phyloP scores from a whole-genome alignment of 2,113 vertebrate genomes.

The Apistogramma diplotaenia region DNA sequence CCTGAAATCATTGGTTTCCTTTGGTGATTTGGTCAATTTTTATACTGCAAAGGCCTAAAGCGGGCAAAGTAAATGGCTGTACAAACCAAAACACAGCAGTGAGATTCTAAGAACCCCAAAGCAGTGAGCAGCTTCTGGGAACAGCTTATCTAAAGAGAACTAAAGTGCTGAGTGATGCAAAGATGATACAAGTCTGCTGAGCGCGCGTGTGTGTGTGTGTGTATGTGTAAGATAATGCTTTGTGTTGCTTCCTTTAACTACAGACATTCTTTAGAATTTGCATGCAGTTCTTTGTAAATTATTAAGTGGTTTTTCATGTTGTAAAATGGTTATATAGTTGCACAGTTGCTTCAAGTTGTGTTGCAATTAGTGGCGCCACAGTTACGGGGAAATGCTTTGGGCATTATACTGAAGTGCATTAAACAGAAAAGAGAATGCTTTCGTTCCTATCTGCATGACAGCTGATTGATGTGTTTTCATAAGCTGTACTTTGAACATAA shows the following conservation, averaged over 20 bases:
- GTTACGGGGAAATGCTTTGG: not conserved
- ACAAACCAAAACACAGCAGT: not conserved
- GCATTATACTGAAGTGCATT: not conserved
- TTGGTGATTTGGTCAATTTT: not conserved
- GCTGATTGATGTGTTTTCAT: not conserved
- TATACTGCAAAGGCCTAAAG: not conserved
- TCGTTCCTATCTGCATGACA: not conserved
- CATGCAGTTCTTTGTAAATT: slow-evolving; percentile 1
- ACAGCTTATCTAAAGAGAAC: slow-evolving; percentile 22
- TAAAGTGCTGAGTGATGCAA: not conserved
- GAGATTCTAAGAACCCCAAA: slow-evolving; percentile 14
- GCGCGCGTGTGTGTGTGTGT: not conserved
- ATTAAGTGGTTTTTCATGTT: slow-evolving; percentile 2
- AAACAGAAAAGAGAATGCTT: not conserved
- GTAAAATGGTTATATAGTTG: not conserved
- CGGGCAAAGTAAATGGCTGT: not conserved
- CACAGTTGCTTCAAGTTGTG: not conserved
- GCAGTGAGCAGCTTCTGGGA: not conserved
- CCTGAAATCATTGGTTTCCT: not conserved
- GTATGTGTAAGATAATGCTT: not conserved
- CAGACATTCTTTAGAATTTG: slow-evolving; percentile 5
- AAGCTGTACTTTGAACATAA: not conserved
- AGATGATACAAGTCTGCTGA: not conserved
- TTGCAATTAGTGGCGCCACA: not conserved
- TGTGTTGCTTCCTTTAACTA: slow-evolving; percentile 8